Conservation (phyloP, 2,113 vertebrate genomes). For the Butorides virescens region DNA sequence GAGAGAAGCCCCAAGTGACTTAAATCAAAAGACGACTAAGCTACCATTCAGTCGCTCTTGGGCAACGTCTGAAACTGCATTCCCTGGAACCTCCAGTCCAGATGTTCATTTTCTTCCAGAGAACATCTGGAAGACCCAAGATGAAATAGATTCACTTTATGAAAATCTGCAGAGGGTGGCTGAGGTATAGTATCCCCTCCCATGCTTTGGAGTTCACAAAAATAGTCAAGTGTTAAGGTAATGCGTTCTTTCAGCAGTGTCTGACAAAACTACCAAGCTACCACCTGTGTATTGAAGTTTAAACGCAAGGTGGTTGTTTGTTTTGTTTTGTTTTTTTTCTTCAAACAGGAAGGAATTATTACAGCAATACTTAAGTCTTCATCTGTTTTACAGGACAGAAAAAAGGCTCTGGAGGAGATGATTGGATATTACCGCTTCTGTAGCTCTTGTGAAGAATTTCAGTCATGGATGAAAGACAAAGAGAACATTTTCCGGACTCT, state of each 20-base stretch:
- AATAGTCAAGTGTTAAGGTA: background rate
- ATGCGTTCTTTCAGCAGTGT: background rate
- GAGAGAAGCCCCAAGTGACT: background rate
- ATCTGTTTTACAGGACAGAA: conserved; percentile 59
- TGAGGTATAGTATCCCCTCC: conserved; percentile 69
- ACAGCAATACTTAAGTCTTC: background rate
- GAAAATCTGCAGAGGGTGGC: conserved; percentile 70
- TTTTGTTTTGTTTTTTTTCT: background rate
- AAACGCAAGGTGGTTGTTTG: background rate
- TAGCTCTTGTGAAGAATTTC: conserved; percentile 83
- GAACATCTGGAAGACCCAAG: conserved; percentile 78
- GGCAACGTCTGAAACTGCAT: conserved; percentile 63
- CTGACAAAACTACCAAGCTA: background rate
- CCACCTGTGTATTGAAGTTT: background rate
- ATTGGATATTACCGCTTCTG: conserved; percentile 81
- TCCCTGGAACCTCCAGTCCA: background rate
- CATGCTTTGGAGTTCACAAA: background rate
- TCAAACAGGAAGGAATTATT: background rate
- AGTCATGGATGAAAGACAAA: conserved; percentile 88
- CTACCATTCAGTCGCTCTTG: conserved; percentile 61
- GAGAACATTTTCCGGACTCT: conserved; percentile 78
- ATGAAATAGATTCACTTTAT: conserved; percentile 74
- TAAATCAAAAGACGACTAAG: conserved; percentile 42
- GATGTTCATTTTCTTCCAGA: conserved; percentile 80
- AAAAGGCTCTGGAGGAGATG: conserved; percentile 78